A percentile compares a stretch with the other conserved stretches of the same genome.
Conservation (phyloP, 1,140 invertebrate genomes). For the Nasonia vitripennis region DNA sequence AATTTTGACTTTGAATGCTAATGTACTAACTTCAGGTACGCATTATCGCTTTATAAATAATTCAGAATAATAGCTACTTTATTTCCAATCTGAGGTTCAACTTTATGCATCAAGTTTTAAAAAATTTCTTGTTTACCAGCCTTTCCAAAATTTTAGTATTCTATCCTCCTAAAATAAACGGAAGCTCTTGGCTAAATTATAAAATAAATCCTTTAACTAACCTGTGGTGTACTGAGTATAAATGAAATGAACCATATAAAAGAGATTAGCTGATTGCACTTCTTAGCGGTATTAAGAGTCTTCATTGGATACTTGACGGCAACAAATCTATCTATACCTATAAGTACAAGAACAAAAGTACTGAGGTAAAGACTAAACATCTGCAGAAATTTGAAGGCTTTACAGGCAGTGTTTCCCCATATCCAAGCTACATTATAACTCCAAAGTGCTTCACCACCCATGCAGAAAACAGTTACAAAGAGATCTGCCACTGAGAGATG, state of each 20-base stretch:
- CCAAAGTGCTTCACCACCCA: slow-evolving; percentile 87
- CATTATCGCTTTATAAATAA: too few relatives aligned
- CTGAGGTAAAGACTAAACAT: slow-evolving; percentile 90
- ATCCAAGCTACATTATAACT: slow-evolving; percentile 87
- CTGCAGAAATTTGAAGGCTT: slow-evolving; percentile 88
- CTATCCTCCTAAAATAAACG: too few relatives aligned
- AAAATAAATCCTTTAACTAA: slow-evolving; percentile 69
- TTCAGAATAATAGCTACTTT: too few relatives aligned
- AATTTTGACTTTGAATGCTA: too few relatives aligned
- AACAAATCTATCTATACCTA: slow-evolving; percentile 87
- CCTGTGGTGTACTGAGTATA: slow-evolving; percentile 88
- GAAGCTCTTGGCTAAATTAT: too few relatives aligned
- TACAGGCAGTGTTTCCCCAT: slow-evolving; percentile 85
- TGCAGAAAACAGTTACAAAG: slow-evolving; percentile 87
- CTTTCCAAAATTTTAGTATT: too few relatives aligned
- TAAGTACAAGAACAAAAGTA: slow-evolving; percentile 88
- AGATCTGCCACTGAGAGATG: slow-evolving; percentile 85
- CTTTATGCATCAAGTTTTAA: too few relatives aligned
- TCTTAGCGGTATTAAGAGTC: slow-evolving; percentile 80
- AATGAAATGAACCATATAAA: slow-evolving; percentile 83
- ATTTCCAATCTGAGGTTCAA: too few relatives aligned
- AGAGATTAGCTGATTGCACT: slow-evolving; percentile 79
- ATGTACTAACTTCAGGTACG: too few relatives aligned
- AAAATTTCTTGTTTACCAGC: too few relatives aligned
- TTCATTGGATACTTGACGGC: slow-evolving; percentile 89